Conservation (phyloP, 2,797 vertebrate species). For the Helarctos malayanus region DNA sequence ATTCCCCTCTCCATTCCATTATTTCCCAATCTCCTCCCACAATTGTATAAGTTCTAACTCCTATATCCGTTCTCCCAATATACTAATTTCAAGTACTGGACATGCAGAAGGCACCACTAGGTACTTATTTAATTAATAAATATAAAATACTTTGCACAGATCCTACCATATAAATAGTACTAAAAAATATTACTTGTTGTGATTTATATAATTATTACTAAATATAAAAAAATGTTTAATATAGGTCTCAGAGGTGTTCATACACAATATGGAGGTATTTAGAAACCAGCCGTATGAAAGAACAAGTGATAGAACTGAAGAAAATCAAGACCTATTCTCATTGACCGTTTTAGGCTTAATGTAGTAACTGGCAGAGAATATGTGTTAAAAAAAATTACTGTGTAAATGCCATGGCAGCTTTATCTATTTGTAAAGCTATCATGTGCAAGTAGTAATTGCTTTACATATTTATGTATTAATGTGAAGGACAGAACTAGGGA, state of each 20-base stretch:
- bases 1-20: not conserved
- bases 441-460: not conserved
- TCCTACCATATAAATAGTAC: not conserved
- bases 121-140: not conserved
- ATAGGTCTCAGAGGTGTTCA: not conserved
- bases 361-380: not conserved
- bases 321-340: not conserved
- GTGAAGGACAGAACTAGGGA: slow-evolving; percentile 1
- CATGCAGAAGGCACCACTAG: not conserved
- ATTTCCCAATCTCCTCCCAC: not conserved
- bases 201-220: not conserved
- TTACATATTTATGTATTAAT: not conserved
- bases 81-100: not conserved
- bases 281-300: not conserved
- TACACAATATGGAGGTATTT: not conserved
- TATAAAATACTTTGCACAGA: not conserved
- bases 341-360: not conserved
- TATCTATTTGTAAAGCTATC: not conserved
- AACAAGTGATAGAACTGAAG: not conserved
- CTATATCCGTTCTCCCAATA: not conserved
- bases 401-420: not conserved
- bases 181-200: not conserved
- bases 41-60: not conserved
- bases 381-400: not conserved
- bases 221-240: not conserved